These are phyloP conservation scores for Parus major DNA, from an alignment of 2,113 vertebrate species.

Conservation along the genomic window DNA sequence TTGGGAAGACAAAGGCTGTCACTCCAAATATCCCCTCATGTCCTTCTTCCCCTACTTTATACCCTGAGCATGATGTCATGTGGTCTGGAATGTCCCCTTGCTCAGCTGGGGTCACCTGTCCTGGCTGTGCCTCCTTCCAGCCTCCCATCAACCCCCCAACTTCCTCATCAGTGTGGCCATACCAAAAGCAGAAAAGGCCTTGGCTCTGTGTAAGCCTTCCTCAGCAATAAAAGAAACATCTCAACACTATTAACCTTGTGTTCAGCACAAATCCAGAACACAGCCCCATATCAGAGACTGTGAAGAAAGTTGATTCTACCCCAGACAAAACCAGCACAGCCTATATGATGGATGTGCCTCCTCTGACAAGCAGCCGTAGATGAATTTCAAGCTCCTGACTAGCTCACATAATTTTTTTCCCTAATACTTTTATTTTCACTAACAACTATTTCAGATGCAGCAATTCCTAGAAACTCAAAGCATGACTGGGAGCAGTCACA, in stretches of 20 bases:
- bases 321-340: neutral
- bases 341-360: neutral
- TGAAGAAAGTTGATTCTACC: neutral
- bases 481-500: neutral
- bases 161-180: neutral
- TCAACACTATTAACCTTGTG: neutral
- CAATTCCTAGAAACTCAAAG: neutral
- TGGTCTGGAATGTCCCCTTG: neutral
- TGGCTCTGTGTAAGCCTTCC: neutral
- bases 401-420: rapidly evolving
- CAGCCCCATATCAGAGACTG: neutral
- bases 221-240: neutral
- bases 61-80: neutral
- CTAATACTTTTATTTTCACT: neutral
- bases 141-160: neutral
- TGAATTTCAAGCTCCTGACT: neutral
- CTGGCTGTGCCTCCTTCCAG: neutral
- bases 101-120: neutral
- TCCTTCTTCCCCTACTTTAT: neutral
- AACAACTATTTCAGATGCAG: neutral
- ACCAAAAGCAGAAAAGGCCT: neutral
- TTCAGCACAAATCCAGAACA: neutral
- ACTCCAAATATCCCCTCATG: neutral
- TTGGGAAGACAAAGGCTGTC: neutral
- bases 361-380: rapidly evolving